Evolutionary conservation across 1,140 invertebrate species (phyloP), one percentile per base, ranked within the genome.

Genomic region (Drosophila sp.): DNA sequence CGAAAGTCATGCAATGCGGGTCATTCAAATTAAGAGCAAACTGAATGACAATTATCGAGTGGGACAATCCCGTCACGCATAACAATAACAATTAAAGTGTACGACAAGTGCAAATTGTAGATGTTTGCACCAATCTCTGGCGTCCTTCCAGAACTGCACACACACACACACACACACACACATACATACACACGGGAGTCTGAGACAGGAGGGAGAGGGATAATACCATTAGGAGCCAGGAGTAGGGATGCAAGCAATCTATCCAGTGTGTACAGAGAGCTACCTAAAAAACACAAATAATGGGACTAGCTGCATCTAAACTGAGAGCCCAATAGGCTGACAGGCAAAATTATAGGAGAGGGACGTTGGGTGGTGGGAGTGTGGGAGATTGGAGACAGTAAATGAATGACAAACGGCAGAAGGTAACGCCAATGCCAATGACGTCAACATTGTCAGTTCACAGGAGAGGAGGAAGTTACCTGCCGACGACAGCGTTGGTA

Each of bases 51-150:
- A 86, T 86, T 87, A 86, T 80, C 77, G 38, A 57, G 9, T 54
- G 16, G 41, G 7, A 38, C n/a, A 38, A 6, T 38, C 48, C 14
- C n/a, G n/a, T 27, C 78, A 73, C 74, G 83, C 83, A 87, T 77
- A 89, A 89, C 83, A 73, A 87, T 87, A 87, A 80, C 83, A 87
- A 89, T 89, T 89, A 87, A 89, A 87, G 73, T 73, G 83, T 87
- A 87, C 83, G 83, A 87, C 83, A 87, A 87, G 83, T 83, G 83
- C 83, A 87, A 77, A 87, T 87, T 87, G 83, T 77, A 89, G 83
- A 89, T 83, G 76, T 89, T 38, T 74, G 78, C 76, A 62, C 59
- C 69, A 65, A 72, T 75, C n/a, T 32, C 64, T 72, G 73, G 69
- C 54, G 66, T 32, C 36, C 9, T 62, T 70, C 69, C 58, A 29